Base-by-base conservation (phyloP, 2,113 vertebrate species). In the Vicugna pacos region DNA sequence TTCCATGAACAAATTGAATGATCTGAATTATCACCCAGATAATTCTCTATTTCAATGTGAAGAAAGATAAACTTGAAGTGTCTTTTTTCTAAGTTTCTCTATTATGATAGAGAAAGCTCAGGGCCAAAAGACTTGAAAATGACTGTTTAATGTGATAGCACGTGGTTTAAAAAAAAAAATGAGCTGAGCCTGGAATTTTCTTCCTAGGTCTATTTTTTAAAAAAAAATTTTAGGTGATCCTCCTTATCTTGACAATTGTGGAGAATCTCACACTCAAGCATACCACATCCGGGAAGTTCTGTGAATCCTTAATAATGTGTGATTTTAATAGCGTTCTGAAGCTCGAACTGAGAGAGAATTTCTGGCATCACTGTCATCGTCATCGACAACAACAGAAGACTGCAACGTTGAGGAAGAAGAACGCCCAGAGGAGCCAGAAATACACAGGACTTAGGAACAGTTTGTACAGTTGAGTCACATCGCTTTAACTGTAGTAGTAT, bases 311-410 rank as follows among this genome's bases (percentile, higher is more conserved):
- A 89, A 86, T 64, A n/a, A 54, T 91, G 8, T 84, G 20, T 92
- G 93, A 30, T 94, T 88, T 97, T 80, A 89, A 69, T 12, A 98
- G 98, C 58, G 5, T 76, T 1, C 5, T 48, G 77, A 95, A 69
- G 67, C 30, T 38, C 42, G 42, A 42, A 8, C 11, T 16, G 64
- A 94, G 30, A 79, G 20, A 64, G 83, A 94, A 6, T 28, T 69
- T 62, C 8, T n/a, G 42, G 24, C 42, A n/a, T 76, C 95, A 15
- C 8, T 6, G 6, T 79, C 73, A n/a, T 58, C 94, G 17, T 22
- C 76, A 28, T 54, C 24, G 2, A 24, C 58, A 62, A 67, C 50
- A 48, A 73, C 52, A 38, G 97, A 93, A 60, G 52, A 91, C 30
- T 14, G 14, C 32, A 52, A 15, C 15, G 14, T 2, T 3, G 46